Conservation (phyloP, 2,888 invertebrate species). For the Mythimna impura region DNA sequence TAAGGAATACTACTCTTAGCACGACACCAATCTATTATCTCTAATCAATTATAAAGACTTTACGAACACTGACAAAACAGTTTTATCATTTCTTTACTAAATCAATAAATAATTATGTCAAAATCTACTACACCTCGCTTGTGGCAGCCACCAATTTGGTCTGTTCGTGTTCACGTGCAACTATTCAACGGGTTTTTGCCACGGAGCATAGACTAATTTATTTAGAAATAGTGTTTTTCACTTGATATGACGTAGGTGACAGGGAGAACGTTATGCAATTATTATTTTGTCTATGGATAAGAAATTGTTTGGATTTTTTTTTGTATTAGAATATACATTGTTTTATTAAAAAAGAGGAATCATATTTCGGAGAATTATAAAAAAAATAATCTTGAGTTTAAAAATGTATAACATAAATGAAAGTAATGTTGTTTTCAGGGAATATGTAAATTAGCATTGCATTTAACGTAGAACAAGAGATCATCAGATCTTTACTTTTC, state of each 20-base stretch:
- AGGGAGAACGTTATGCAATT: conserved; percentile 47
- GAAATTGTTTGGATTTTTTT: conserved; percentile 27
- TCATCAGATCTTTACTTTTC: too few relatives aligned
- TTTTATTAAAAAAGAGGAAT: background rate
- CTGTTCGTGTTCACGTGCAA: conserved; percentile 61
- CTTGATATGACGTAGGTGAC: conserved; percentile 32
- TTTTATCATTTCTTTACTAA: conserved; percentile 24
- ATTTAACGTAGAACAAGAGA: too few relatives aligned
- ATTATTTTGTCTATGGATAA: conserved; percentile 25
- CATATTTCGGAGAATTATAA: background rate
- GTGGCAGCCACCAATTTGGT: conserved; percentile 38
- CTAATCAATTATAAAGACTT: conserved; percentile 28
- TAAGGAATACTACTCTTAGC: conserved; percentile 3
- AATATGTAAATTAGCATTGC: background rate
- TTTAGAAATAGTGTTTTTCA: conserved; percentile 57
- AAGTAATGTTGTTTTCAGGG: conserved; percentile 1
- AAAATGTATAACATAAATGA: background rate
- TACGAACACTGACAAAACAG: conserved; percentile 7
- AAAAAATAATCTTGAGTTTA: conserved; percentile 11
- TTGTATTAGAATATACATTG: conserved; percentile 14
- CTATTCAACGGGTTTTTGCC: conserved; percentile 50
- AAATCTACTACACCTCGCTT: conserved; percentile 23
- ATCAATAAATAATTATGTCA: conserved; percentile 54
- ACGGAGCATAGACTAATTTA: conserved; percentile 44
- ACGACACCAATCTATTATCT: conserved; percentile 14